Percentiles rank a stretch among this genome's conserved stretches.
Evolutionary conservation across 2,113 vertebrate genomes (phyloP).

Genomic region (Halcyon malimbica): DNA sequence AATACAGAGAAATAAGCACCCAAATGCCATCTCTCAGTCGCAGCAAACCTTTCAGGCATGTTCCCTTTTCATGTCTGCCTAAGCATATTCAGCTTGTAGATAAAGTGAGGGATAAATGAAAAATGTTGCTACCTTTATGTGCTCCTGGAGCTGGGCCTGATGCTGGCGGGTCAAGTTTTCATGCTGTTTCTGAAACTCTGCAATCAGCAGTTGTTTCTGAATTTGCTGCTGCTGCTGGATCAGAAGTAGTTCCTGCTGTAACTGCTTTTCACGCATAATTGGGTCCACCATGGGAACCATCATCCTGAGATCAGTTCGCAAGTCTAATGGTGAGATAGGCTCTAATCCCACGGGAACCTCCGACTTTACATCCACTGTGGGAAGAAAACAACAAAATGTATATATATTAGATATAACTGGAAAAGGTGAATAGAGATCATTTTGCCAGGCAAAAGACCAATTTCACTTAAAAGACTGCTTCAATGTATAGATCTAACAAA

Average conservation of each 20-base stretch:
- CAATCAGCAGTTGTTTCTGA: slow-evolving; percentile 97
- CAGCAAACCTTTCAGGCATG: background rate
- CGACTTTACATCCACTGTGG: slow-evolving; percentile 89
- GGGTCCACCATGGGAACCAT: slow-evolving; percentile 91
- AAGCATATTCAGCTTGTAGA: background rate
- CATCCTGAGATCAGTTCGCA: slow-evolving; percentile 94
- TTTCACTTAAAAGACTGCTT: background rate
- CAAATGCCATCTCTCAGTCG: background rate
- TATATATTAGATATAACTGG: background rate
- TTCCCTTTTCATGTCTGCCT: background rate
- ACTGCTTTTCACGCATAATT: slow-evolving; percentile 89
- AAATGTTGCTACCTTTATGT: slow-evolving; percentile 92
- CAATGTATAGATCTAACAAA: background rate
- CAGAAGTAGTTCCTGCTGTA: slow-evolving; percentile 94
- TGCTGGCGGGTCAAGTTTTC: slow-evolving; percentile 97
- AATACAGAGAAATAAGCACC: background rate
- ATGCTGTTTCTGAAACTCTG: slow-evolving; percentile 98
- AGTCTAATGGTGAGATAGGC: slow-evolving; percentile 88
- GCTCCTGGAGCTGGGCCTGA: slow-evolving; percentile 97
- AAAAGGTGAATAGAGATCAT: slow-evolving; percentile 21
- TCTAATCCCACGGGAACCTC: slow-evolving; percentile 87
- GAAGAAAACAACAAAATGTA: background rate
- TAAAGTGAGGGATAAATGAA: slow-evolving; percentile 34
- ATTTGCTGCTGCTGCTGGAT: slow-evolving; percentile 99
- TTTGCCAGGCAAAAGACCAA: background rate